Base-by-base conservation (phyloP, 2,888 invertebrate genomes). In the Torymus texanus region DNA sequence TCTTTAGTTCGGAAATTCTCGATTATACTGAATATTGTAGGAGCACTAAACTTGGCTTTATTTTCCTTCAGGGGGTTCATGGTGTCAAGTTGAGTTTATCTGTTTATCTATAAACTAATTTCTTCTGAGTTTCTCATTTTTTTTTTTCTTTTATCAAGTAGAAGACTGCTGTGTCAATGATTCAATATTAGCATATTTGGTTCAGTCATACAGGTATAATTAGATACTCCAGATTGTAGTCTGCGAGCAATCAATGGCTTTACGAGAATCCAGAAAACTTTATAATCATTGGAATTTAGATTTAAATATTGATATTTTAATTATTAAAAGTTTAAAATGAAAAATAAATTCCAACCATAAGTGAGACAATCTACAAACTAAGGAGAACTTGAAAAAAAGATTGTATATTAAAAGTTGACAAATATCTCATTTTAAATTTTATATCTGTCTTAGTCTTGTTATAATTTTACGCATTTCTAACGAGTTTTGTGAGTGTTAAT, bases 81-180 rank as follows among this genome's bases (percentile, higher is more conserved):
- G 81, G 78, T 81, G 73, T 77, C 77, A 74, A 81, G 75, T 79
- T 62, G 72, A 78, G 72, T 78, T 78, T 78, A 78, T 68, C 70
- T 61, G 65, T 75, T 78, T 70, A 80, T 81, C 61, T 81, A 72
- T 78, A 75, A 76, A 73, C 67, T 70, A 72, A 73, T 78, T 79
- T 70, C 61, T 58, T 76, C 16, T 53, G 59, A 70, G 59, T 67
- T 8, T 41, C 5, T 41, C 10, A 0, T 41, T 41, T 41, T 41
- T 29, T 29, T 65, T 81, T 41, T 13, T 65, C 13, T 50, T 75
- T 75, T 81, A 56, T 55, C 41, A 78, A 75, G 68, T 81, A 78
- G 81, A 74, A 65, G 79, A 79, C 76, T 76, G 76, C 73, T 79
- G 78, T 76, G 78, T 79, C 79, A 56, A 71, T 78, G 53, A 66